Evolutionary conservation across 2,113 vertebrate genomes (phyloP), one percentile per base, ranked within the genome.

Genomic region (Mormyrus iriodes): DNA sequence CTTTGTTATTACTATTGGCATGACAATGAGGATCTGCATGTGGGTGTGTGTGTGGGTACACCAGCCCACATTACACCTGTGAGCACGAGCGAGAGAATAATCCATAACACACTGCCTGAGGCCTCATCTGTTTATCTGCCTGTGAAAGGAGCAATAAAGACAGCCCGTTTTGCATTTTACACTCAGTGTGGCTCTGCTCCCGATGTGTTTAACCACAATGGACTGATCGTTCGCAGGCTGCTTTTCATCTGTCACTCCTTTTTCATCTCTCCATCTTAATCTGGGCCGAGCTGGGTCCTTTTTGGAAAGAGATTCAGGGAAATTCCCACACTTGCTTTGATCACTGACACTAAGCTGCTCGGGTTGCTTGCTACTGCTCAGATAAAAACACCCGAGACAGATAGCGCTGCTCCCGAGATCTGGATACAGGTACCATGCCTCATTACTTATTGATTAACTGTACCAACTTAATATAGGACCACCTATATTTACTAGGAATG

Each of bases 211-310:
- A 86, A 76, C 35, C 46, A 87, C 86, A 87, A 17, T 58, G 46
- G 24, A 58, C 51, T 42, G n/a, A 88, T 82, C 69, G 27, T 69
- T 39, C 13, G 46, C 69, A n/a, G 46, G 24, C 27, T 4, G 21
- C 84, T 86, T 86, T 49, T 86, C 84, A 86, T 86, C 84, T 86
- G 84, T 86, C 84, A 86, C 12, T n/a, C 24, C 46, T 86, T 86
- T 85, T 52, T 73, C 46, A 69, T 73, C 87, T 58, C 48, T 88
- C 88, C 65, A 76, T 79, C 65, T 51, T 48, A 86, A 86, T 52
- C 84, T 52, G 10, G 24, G 84, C 24, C 49, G 10, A n/a, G 84
- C 49, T 2, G 27, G 46, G 39, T 27, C 44, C 44, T 48, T 27
- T n/a, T 84, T 19, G 24, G 44, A 84, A 86, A 84, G 82, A 12